A percentile compares a stretch with the other conserved stretches of the same genome.
Conservation (phyloP, 2,797 vertebrate genomes). For the Thripadectes ignobilis region DNA sequence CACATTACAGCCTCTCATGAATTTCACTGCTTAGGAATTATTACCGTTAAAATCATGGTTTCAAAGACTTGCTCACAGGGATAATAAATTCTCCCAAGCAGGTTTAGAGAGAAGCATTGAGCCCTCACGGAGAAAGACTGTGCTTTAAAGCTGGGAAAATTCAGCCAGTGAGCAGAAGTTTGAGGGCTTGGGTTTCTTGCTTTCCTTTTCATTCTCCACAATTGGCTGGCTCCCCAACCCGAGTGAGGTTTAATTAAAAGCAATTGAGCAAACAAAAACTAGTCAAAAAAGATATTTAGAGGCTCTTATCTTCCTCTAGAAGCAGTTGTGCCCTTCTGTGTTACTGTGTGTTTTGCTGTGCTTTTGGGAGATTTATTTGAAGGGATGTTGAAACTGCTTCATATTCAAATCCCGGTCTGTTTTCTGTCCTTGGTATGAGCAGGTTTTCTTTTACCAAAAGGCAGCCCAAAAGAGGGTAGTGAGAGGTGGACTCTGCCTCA, state of each 20-base stretch:
- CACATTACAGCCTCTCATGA: slow-evolving; percentile 39
- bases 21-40: slow-evolving; percentile 59
- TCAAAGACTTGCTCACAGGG: slow-evolving; percentile 37
- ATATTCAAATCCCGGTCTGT: neutral
- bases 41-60: slow-evolving; percentile 53
- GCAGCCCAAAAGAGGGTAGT: neutral
- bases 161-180: neutral
- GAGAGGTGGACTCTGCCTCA: neutral
- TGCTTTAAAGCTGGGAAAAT: slow-evolving; percentile 1
- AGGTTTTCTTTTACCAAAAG: neutral
- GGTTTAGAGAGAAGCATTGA: slow-evolving; percentile 11
- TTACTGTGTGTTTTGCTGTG: neutral
- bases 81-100: slow-evolving; percentile 64
- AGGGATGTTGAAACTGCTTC: neutral
- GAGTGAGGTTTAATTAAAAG: slow-evolving; percentile 16
- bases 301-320: neutral
- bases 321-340: neutral
- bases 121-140: neutral
- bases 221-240: neutral
- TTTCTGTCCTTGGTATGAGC: neutral
- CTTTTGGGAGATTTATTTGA: neutral
- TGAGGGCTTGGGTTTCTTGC: neutral
- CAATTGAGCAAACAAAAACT: slow-evolving; percentile 21
- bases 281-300: neutral
- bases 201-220: neutral